A percentile compares a stretch with the other conserved stretches of the same genome.
phyloP scores from a whole-genome alignment of 2,888 invertebrate genomes.

The Clusia tigrina region DNA sequence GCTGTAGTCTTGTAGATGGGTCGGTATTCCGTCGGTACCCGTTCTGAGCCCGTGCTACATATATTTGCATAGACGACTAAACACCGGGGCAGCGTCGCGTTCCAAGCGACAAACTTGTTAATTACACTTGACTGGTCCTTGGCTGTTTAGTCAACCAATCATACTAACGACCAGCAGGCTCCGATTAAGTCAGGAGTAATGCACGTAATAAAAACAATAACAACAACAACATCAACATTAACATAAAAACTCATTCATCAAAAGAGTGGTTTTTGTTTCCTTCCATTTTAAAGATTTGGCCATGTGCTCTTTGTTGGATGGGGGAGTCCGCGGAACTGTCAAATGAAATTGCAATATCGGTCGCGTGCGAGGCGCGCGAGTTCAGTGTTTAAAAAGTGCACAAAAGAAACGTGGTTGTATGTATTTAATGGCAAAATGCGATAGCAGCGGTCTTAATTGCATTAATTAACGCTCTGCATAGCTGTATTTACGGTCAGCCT shows the following conservation, averaged over 20 bases:
- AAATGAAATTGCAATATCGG: slow-evolving; percentile 16
- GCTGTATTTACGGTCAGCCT: too few species aligned
- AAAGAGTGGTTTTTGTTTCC: neutral
- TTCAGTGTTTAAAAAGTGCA: too few species aligned
- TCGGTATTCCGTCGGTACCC: too few species aligned
- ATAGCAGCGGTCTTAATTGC: slow-evolving; percentile 13
- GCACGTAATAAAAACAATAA: neutral
- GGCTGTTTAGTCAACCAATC: slow-evolving; percentile 38
- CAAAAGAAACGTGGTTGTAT: too few species aligned
- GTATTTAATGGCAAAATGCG: too few species aligned
- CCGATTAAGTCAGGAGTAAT: too few species aligned
- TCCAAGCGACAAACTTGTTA: slow-evolving; percentile 48
- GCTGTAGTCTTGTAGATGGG: too few species aligned
- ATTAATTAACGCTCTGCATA: too few species aligned
- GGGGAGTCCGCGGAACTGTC: neutral
- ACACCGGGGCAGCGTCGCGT: neutral
- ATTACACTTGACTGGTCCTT: slow-evolving; percentile 54
- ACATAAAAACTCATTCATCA: slow-evolving; percentile 18
- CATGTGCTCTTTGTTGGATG: neutral
- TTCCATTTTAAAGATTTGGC: neutral
- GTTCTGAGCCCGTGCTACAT: too few species aligned
- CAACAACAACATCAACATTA: neutral
- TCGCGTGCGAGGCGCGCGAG: slow-evolving; percentile 34
- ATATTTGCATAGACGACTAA: neutral
- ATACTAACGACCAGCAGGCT: slow-evolving; percentile 28